Percentiles rank a stretch among this genome's conserved stretches.
Evolutionary conservation across 2,797 vertebrate species (phyloP).

Genomic region (Cichlasoma orientale): DNA sequence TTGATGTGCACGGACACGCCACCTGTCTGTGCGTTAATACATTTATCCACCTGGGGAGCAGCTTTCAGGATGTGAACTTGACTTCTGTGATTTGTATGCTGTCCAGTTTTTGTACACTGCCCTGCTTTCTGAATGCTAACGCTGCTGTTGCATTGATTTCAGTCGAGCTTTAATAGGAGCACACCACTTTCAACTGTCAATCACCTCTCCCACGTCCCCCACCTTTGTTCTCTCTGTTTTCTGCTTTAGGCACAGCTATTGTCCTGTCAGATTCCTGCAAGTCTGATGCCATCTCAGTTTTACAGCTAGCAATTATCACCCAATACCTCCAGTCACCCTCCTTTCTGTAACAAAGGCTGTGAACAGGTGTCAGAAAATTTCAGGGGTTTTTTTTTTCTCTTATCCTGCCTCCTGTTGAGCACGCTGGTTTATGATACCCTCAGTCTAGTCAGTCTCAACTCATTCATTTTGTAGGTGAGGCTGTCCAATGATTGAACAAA

Average conservation of each 20-base stretch:
- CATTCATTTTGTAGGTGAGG: background rate
- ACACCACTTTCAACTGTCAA: conserved; percentile 38
- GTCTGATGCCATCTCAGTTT: conserved; percentile 25
- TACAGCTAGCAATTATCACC: conserved; percentile 44
- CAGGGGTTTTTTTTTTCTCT: background rate
- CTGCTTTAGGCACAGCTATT: conserved; percentile 22
- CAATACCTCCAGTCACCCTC: background rate
- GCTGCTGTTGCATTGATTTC: conserved; percentile 22
- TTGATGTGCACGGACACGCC: conserved; percentile 1
- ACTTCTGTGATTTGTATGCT: conserved; percentile 35
- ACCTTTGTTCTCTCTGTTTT: conserved; percentile 1
- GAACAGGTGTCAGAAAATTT: conserved; percentile 16
- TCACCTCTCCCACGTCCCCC: conserved; percentile 19
- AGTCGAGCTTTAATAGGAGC: conserved; percentile 21
- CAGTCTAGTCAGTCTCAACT: background rate
- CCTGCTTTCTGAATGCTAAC: conserved; percentile 15
- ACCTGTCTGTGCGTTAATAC: conserved; percentile 7
- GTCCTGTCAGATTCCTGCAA: conserved; percentile 17
- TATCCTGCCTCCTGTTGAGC: background rate
- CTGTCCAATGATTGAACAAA: conserved; percentile 25
- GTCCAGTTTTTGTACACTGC: conserved; percentile 7
- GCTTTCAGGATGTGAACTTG: conserved; percentile 13
- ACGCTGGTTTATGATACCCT: background rate
- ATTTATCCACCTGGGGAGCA: background rate
- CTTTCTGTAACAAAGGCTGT: conserved; percentile 22